Evolutionary conservation across 2,797 vertebrate genomes (phyloP), one percentile per base, ranked within the genome.

Genomic region (Aselliscus stoliczkanus): DNA sequence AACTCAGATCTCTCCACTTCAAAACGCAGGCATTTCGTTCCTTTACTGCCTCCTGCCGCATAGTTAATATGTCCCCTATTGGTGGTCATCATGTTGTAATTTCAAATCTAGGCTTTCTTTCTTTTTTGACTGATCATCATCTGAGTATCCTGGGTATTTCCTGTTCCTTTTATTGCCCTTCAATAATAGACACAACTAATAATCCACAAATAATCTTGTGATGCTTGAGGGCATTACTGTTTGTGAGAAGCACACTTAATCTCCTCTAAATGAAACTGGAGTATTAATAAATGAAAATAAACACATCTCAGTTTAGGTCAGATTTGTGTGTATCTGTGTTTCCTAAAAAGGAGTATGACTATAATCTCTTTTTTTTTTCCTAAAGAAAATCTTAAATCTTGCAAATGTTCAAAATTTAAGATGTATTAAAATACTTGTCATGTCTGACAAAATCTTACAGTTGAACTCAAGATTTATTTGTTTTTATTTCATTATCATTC

Each of bases 211-310:
- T 64, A 87, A 93, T 25, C 11, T 86, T 86, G 39, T 52, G n/a
- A 89, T 29, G 7, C 67, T 85, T 17, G 4, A 29, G 4, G 4
- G 1, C 83, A 93, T 76, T 73, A 37, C 14, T 44, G 0, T 81
- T 89, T 73, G 7, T 79, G 75, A 54, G 39, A 64, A 77, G 18
- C 10, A 67, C 1, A 52, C 1, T 73, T 60, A 54, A 83, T 79
- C 2, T 1, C 20, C 37, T 54, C 27, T 84, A 81, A 81, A 96
- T 6, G 69, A 92, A 60, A 44, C 1, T 20, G 37, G 14, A 58
- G 13, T 50, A 58, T 60, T 94, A 79, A 54, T 79, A 93, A 86
- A 64, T 93, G 25, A 70, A 97, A 96, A 65, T 86, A 92, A 84
- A 17, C 7, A 17, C 7, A 52, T 64, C 37, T 77, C 44, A 47